phyloP scores from a whole-genome alignment of 2,113 vertebrate genomes.

The Aspiorhynchus laticeps region DNA sequence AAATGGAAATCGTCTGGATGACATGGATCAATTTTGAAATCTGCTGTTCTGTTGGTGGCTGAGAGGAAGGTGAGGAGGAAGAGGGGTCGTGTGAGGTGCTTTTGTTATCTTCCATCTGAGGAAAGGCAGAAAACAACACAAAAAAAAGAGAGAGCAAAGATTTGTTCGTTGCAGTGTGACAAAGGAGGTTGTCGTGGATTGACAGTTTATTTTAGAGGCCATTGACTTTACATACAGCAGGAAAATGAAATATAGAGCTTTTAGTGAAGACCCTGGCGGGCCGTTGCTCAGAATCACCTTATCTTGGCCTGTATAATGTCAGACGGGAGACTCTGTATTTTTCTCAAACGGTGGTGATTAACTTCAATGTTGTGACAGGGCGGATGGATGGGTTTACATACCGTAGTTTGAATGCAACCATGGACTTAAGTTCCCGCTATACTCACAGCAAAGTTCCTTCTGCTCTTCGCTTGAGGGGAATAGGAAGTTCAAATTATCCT shows the following conservation, averaged over 20 bases:
- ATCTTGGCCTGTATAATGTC: constrained; percentile 44
- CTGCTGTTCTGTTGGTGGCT: constrained; percentile 63
- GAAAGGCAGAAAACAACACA: background rate
- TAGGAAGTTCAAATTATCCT: background rate
- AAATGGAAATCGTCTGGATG: constrained; percentile 73
- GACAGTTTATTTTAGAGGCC: constrained; percentile 81
- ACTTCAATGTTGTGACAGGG: constrained; percentile 22
- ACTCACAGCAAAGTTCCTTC: background rate
- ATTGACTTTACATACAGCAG: constrained; percentile 79
- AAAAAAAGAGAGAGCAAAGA: constrained; percentile 54
- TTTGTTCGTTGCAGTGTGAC: constrained; percentile 61
- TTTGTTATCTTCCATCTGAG: constrained; percentile 59
- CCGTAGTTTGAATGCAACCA: background rate
- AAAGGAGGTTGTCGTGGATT: constrained; percentile 65
- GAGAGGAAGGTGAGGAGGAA: constrained; percentile 29
- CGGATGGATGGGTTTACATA: constrained; percentile 23
- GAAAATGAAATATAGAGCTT: constrained; percentile 64
- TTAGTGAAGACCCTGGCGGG: constrained; percentile 52
- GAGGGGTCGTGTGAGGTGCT: constrained; percentile 49
- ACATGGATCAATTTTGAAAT: constrained; percentile 74
- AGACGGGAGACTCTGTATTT: constrained; percentile 22
- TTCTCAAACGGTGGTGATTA: constrained; percentile 26
- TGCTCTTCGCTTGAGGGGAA: background rate
- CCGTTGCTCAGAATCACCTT: constrained; percentile 47
- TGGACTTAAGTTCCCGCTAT: too few species aligned